Evolutionary conservation across 2,797 vertebrate genomes (phyloP), one percentile per base, ranked within the genome.

Genomic region (Malurus splendens): DNA sequence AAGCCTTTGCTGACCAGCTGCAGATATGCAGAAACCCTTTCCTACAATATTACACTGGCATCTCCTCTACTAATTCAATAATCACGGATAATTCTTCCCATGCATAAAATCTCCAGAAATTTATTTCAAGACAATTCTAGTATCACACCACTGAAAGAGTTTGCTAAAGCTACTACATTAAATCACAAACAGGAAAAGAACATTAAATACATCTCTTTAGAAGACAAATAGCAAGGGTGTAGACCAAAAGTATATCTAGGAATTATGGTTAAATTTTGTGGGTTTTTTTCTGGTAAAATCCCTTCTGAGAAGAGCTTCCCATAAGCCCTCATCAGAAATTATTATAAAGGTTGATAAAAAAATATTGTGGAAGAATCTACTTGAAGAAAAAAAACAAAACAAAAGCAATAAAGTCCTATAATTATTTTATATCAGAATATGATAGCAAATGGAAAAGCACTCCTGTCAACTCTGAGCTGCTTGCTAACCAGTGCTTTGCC

Each of bases 301-400:
- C 27, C 11, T 80, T 68, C 50, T 11, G 4, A 81, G n/a, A 86
- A 77, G 15, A 16, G 8, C 25, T 62, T 84, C 28, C 52, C 14
- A 59, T n/a, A 85, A 81, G 17, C 3, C 15, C 51, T 20, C 28
- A 47, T 33, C 32, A 83, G 16, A 81, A 68, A 71, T 65, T 64
- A 39, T 28, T 64, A 47, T 4, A 39, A 51, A 82, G 10, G 10
- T 38, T 67, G 18, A 39, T 22, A 15, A 67, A 89, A 71, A 86
- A 61, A 62, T 20, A 66, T 5, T 36, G 23, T 52, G 14, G 16
- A 75, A 92, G 18, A 89, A 74, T 6, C 10, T 50, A 61, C 0
- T 23, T 4, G 23, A 56, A 44, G 10, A 5, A 47, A 38, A 9
- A 32, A 48, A 14, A 1, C 2, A 36, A 45, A 30, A 1, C 6